phyloP scores from a whole-genome alignment of 2,888 invertebrate genomes.

The Geophilus truncorum region DNA sequence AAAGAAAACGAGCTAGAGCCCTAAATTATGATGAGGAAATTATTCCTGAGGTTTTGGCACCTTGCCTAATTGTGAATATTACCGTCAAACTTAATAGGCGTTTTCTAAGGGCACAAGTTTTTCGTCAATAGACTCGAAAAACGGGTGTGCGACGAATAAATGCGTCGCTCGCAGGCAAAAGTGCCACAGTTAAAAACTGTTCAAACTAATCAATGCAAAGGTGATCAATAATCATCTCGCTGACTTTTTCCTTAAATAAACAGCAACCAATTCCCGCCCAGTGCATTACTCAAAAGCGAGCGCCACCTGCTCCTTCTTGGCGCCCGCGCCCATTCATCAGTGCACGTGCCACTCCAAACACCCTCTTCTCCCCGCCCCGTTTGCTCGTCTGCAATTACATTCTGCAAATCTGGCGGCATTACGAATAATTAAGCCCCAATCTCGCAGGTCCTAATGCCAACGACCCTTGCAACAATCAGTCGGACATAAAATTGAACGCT shows the following conservation, averaged over 20 bases:
- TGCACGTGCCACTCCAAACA: background rate
- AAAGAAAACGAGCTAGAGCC: background rate
- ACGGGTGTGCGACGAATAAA: background rate
- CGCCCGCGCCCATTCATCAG: background rate
- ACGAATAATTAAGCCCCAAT: background rate
- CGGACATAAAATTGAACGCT: background rate
- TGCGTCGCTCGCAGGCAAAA: background rate
- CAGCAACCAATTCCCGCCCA: background rate
- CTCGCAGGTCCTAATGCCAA: background rate
- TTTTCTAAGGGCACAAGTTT: background rate
- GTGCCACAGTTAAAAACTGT: background rate
- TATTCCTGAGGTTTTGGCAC: background rate
- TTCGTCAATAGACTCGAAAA: background rate
- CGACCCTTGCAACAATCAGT: background rate
- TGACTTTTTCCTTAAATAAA: background rate
- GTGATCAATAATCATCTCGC: background rate
- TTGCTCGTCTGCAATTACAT: background rate
- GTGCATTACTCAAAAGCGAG: background rate
- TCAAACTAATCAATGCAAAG: background rate
- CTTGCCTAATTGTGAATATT: background rate
- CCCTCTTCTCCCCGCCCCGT: background rate
- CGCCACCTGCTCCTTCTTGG: background rate
- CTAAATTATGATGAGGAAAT: background rate
- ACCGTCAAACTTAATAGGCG: background rate
- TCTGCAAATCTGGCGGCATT: background rate